Conservation (phyloP, 37 sponge, comb jelly and placozoan genomes). For the Aplysina aerophoba region DNA sequence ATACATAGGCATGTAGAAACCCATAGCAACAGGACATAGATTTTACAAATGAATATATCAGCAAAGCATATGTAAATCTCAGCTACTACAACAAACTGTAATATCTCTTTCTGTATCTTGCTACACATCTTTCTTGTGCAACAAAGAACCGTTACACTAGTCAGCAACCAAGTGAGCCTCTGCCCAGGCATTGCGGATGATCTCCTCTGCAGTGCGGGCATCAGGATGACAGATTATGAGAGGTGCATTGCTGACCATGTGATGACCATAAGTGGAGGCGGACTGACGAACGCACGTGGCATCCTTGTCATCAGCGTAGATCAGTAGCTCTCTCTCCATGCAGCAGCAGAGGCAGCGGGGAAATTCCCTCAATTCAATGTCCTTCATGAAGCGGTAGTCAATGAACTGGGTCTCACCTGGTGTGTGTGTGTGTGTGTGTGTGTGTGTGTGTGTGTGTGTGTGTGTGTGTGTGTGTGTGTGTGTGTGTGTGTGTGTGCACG, state of each 20-base stretch:
- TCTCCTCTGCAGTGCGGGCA: conserved; percentile 56
- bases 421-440: conserved; percentile 19
- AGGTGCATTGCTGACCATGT: conserved; percentile 45
- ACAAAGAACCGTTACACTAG: conserved; percentile 11
- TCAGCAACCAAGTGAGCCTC: conserved; percentile 78
- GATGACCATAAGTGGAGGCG: neutral
- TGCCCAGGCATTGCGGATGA: conserved; percentile 87
- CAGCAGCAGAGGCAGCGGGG: conserved; percentile 84
- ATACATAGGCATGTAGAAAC: too few species aligned
- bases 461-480: too few species aligned
- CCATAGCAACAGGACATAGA: too few species aligned
- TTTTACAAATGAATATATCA: too few species aligned
- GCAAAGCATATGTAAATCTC: too few species aligned
- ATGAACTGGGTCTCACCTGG: conserved; percentile 79
- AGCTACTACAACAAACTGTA: too few species aligned
- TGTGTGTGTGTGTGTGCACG: too few species aligned
- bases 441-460: conserved; percentile 9
- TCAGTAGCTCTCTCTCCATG: conserved; percentile 74
- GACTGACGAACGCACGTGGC: conserved; percentile 8
- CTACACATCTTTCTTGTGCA: too few species aligned
- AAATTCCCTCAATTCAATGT: conserved; percentile 71
- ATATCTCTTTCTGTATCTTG: too few species aligned
- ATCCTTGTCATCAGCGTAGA: conserved; percentile 91
- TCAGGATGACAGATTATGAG: conserved; percentile 80
- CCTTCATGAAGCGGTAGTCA: conserved; percentile 90